Percentiles rank a stretch among this genome's conserved stretches.
phyloP scores from a whole-genome alignment of 2,797 vertebrate species.

The Coluber constrictor region DNA sequence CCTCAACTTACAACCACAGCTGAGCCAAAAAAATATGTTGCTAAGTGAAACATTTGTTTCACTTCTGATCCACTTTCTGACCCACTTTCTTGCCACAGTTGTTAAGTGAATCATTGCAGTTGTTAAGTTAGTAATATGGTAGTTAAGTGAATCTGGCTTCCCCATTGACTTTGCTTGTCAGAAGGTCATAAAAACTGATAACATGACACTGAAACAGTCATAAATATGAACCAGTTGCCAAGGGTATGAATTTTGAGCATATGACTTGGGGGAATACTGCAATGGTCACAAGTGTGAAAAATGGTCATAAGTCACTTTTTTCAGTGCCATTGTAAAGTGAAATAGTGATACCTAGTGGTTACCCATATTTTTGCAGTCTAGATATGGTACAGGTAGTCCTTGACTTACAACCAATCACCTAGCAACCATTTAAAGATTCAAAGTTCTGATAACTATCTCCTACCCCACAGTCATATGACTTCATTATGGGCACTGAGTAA shows the following conservation, averaged over 20 bases:
- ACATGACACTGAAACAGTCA: not conserved
- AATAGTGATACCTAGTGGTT: not conserved
- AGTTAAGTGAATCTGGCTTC: not conserved
- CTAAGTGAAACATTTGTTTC: not conserved
- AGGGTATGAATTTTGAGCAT: not conserved
- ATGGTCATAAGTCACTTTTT: too few relatives aligned
- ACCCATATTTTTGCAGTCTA: not conserved
- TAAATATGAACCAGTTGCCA: not conserved
- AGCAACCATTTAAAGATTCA: not conserved
- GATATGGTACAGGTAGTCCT: not conserved
- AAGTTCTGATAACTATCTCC: not conserved
- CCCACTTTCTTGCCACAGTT: not conserved
- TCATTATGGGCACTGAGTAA: not conserved
- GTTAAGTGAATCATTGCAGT: not conserved
- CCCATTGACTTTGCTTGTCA: not conserved
- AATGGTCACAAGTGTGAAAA: too few relatives aligned
- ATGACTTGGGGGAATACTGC: not conserved
- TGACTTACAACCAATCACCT: not conserved
- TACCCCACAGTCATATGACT: not conserved
- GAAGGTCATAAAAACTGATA: not conserved
- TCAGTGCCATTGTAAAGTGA: not conserved
- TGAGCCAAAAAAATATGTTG: not conserved
- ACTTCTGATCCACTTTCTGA: not conserved
- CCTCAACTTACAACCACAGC: not conserved
- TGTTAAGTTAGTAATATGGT: not conserved